These are phyloP conservation scores for Tipula lateralis DNA, from an alignment of 2,888 invertebrate genomes.

Conservation along the genomic window DNA sequence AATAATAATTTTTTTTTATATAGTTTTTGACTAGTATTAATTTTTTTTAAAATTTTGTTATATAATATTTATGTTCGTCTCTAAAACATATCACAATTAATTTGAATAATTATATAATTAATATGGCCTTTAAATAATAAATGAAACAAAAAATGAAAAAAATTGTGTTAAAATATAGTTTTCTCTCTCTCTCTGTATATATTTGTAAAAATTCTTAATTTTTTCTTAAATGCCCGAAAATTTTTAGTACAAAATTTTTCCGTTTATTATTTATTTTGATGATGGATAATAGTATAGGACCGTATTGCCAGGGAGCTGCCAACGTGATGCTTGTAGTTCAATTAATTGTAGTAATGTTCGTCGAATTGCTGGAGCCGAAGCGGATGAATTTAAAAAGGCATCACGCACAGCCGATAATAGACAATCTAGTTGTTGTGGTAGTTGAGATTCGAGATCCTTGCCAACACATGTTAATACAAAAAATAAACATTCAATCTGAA, in stretches of 20 bases:
- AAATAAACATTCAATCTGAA: conserved; percentile 82
- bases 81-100: conserved; percentile 24
- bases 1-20: neutral
- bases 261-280: conserved; percentile 48
- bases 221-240: neutral
- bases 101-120: conserved; percentile 11
- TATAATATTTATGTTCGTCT: conserved; percentile 1
- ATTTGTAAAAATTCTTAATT: neutral
- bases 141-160: neutral
- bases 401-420: conserved; percentile 76
- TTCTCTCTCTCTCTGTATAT: neutral
- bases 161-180: neutral
- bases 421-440: conserved; percentile 74
- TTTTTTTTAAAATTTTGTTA: neutral
- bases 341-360: conserved; percentile 84
- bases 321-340: conserved; percentile 83
- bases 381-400: conserved; percentile 72
- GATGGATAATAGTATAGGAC: conserved; percentile 83
- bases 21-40: neutral
- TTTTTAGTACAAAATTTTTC: neutral
- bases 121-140: neutral
- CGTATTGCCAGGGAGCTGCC: conserved; percentile 85
- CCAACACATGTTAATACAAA: conserved; percentile 85
- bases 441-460: conserved; percentile 75
- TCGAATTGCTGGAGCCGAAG: conserved; percentile 68